Evolutionary conservation across 2,888 invertebrate genomes (phyloP), one percentile per base, ranked within the genome.

Genomic region (Pharmacophagus antenor): DNA sequence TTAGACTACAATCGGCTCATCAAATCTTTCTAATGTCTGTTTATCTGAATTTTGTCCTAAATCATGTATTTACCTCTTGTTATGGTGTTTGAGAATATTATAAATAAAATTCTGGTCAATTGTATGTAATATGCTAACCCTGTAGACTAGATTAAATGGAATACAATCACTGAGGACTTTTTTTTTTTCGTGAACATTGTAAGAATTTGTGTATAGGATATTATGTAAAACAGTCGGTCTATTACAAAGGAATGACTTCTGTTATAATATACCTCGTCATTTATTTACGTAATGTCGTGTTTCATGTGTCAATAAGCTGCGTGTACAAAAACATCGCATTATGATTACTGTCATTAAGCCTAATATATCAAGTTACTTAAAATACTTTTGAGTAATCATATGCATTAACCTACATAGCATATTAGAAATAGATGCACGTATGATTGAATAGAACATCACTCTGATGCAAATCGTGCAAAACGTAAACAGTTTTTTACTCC

Each of bases 391-490:
- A 58, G 46, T 51, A 57, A 57, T 27, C 42, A 42, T 27, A 27
- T 44, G 22, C 57, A 57, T 57, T 57, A 57, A 51, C 57, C 57
- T 44, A 57, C 44, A 50, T 57, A 27, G n/a, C n/a, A n/a, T 8
- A 37, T 37, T 37, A 37, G 37, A 37, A 37, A n/a, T 37, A 4
- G 8, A 46, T 21, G 20, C 8, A 53, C 22, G 20, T 22, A 44
- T 25, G 2, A 12, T 53, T 42, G 20, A 54, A 20, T 8, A 23
- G 15, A 46, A 25, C 20, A 4, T 37, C 37, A 37, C n/a, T 37
- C n/a, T 37, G 37, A 37, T 37, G 37, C 37, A 37, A 49, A 49
- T 49, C 25, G 49, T 49, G 56, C 42, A 56, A 50, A 8, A 18
- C 47, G 6, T 4, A 37, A 37, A 37, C 12, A 37, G 2, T 15